Evolutionary conservation across 2,888 invertebrate species (phyloP), one percentile per base, ranked within the genome.

Genomic region (Petrolisthes cinctipes): DNA sequence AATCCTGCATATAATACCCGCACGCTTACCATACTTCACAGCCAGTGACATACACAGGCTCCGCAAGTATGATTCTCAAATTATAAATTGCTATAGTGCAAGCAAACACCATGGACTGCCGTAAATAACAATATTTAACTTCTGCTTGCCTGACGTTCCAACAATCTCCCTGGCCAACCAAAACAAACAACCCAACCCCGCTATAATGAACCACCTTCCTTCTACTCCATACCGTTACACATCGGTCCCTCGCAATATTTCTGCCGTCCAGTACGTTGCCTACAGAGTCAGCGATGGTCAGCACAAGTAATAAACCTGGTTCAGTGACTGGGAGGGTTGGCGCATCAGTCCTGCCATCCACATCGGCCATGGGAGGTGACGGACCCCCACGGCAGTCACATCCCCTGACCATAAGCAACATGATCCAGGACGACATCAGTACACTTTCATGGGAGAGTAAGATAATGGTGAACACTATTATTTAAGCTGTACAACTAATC

Each of bases 181-280:
- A 66, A 66, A 66, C 66, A 66, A 66, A 66, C 66, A 66, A 17
- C 66, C 66, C 66, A 66, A 66, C 11, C n/a, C 66, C 66, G 66
- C 66, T 66, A 66, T 66, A 66, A 1, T 14, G 66, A 17, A 66
- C 66, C 11, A 66, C 17, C 17, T 66, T 66, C 66, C 66, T 66
- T 66, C 66, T 66, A 66, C 66, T 66, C 66, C 17, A 14, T 66
- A 66, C 66, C 17, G 17, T 37, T 37, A 37, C 37, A 37, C 37
- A 37, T 66, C 1, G 11, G 17, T 66, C 17, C 66, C 66, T 17
- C 11, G 66, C 66, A 66, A 66, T 14, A 66, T 66, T 66, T 66
- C 66, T 66, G 17, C 66, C 66, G 66, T 66, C 66, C 66, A 66
- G 66, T 66, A 66, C 66, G 1, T 66, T 66, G 66, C 66, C 66